A percentile compares a stretch with the other conserved stretches of the same genome.
These are phyloP conservation scores for Tangara arthus DNA, from an alignment of 2,797 vertebrate genomes.

Conservation along the genomic window DNA sequence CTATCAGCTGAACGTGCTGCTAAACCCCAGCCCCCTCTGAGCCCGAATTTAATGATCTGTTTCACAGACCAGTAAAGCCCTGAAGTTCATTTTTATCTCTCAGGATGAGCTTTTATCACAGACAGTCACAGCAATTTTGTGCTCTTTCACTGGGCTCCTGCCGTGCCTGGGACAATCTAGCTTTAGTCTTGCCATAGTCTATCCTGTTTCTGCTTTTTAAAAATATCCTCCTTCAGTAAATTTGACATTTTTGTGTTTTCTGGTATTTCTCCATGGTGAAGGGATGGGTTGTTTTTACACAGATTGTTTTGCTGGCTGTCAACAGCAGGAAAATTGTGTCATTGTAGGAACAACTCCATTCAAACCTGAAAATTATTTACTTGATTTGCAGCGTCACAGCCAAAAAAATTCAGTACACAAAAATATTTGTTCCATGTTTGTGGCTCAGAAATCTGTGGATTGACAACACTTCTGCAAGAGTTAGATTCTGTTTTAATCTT, in stretches of 20 bases:
- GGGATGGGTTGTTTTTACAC: not conserved
- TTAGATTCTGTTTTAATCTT: not conserved
- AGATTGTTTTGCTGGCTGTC: not conserved
- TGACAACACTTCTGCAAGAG: not conserved
- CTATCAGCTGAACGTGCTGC: not conserved
- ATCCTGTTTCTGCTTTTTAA: not conserved
- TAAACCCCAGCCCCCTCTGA: not conserved
- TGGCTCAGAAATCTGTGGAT: not conserved
- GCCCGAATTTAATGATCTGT: not conserved
- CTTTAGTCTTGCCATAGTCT: not conserved
- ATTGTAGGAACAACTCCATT: not conserved
- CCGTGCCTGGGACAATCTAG: fast-evolving
- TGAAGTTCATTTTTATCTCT: not conserved
- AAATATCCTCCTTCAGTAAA: not conserved
- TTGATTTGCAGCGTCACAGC: not conserved
- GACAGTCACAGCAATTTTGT: not conserved
- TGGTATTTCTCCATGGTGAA: not conserved
- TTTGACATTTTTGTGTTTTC: not conserved
- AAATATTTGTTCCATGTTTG: not conserved
- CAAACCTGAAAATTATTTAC: not conserved
- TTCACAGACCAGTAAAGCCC: not conserved
- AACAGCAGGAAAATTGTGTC: not conserved
- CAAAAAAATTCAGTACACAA: not conserved
- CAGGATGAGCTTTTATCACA: not conserved
- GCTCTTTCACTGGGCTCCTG: not conserved